Evolutionary conservation across 1,140 invertebrate genomes (phyloP).

Genomic region (Psilanteris sp.): DNA sequence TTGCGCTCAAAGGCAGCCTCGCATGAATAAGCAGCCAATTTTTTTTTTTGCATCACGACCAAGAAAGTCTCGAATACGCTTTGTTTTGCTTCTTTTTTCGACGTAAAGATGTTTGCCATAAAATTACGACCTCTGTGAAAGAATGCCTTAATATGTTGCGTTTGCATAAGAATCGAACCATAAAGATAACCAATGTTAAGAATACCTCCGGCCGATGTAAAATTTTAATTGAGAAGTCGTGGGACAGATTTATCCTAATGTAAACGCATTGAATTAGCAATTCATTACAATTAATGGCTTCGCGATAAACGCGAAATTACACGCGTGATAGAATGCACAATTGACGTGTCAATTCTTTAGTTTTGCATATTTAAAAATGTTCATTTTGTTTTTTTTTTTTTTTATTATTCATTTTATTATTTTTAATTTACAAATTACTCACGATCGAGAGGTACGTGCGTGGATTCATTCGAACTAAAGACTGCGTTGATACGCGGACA

Average conservation of each 20-base stretch:
- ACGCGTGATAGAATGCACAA: too few relatives aligned
- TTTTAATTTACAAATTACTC: too few relatives aligned
- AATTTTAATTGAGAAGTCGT: conserved; percentile 7
- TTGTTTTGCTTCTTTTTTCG: conserved; percentile 10
- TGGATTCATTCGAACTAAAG: too few relatives aligned
- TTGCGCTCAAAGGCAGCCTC: conserved; percentile 22
- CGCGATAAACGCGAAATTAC: too few relatives aligned
- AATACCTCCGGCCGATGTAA: background rate
- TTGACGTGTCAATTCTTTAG: too few relatives aligned
- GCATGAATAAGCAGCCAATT: conserved; percentile 30
- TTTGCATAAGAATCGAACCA: conserved; percentile 37
- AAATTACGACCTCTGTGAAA: conserved; percentile 43
- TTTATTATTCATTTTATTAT: too few relatives aligned
- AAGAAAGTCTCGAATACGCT: conserved; percentile 11
- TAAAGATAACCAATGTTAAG: conserved; percentile 16
- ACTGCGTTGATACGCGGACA: background rate
- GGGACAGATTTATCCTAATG: background rate
- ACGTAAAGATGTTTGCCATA: conserved; percentile 24
- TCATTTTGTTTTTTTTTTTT: too few relatives aligned
- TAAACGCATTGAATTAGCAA: background rate
- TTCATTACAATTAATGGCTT: too few relatives aligned
- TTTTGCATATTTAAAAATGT: too few relatives aligned
- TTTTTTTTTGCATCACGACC: conserved; percentile 28
- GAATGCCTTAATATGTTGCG: conserved; percentile 39
- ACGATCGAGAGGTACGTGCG: too few relatives aligned